Evolutionary conservation across 2,888 invertebrate species (phyloP), one percentile per base, ranked within the genome.

Genomic region (Parelbella ahira): DNA sequence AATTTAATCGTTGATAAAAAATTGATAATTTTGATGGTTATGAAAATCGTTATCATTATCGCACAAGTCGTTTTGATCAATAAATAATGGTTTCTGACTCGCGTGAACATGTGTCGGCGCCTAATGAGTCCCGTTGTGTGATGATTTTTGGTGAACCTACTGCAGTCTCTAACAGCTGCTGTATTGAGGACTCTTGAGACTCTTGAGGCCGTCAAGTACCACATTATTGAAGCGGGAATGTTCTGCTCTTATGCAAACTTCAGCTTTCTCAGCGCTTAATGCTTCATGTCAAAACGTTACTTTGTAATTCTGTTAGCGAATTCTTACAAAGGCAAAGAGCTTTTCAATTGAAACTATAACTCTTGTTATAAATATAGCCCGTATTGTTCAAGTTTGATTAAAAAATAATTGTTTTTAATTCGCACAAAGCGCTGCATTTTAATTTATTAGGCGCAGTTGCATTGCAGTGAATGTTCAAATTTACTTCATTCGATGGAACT

Each of bases 91-190:
- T n/a, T n/a, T n/a, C n/a, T n/a, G n/a, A n/a, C n/a, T n/a, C n/a
- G n/a, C n/a, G n/a, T n/a, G n/a, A n/a, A n/a, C n/a, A n/a, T n/a
- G n/a, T n/a, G n/a, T n/a, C n/a, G n/a, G n/a, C n/a, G n/a, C n/a
- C n/a, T n/a, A n/a, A n/a, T n/a, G n/a, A 13, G 39, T 39, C 39
- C 20, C 32, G 20, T 25, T 25, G 8, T 32, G n/a, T 20, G 7
- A 9, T 20, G 32, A 20, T 23, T 37, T 39, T 39, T 39, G 32
- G 39, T 32, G 19, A 39, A 13, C 32, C 30, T 41, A 41, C 24
- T 12, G 32, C 49, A 48, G 69, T 60, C 60, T 60, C 59, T 51
- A 64, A 65, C 77, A 75, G 77, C 75, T 77, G 76, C 61, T 60
- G 48, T 49, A 50, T 56, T 55, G 63, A 66, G 70, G 45, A 60